Percentiles rank a stretch among this genome's conserved stretches.
These are phyloP conservation scores for Cryptosula pallasiana DNA, from an alignment of 2,888 invertebrate genomes.

Conservation along the genomic window DNA sequence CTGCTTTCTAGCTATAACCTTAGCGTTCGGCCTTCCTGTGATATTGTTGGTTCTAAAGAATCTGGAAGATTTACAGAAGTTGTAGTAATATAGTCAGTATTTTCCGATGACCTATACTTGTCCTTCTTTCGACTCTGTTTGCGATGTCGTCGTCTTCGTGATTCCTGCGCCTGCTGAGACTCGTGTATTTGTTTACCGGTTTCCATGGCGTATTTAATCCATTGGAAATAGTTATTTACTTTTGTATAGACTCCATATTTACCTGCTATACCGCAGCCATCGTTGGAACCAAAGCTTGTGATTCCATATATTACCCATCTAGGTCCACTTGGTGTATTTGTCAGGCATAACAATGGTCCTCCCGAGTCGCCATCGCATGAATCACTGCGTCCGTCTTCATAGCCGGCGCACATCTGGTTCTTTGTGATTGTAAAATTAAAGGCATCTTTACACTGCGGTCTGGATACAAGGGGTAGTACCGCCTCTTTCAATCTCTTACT, in stretches of 20 bases:
- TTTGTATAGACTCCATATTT: constrained; percentile 90
- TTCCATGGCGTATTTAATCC: constrained; percentile 60
- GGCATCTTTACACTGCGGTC: constrained; percentile 70
- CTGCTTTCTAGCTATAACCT: too few species aligned
- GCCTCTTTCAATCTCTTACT: constrained; percentile 68
- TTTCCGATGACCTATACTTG: not conserved
- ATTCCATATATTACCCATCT: constrained; percentile 70
- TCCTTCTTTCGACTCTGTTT: constrained; percentile 9
- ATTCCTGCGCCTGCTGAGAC: not conserved
- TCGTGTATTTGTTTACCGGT: not conserved
- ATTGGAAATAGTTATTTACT: constrained; percentile 79
- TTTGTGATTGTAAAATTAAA: constrained; percentile 79
- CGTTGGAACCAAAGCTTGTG: constrained; percentile 76
- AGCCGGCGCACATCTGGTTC: constrained; percentile 91
- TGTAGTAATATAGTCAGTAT: not conserved
- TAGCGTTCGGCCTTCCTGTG: too few species aligned
- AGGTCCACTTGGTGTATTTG: constrained; percentile 44
- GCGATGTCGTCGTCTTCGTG: not conserved
- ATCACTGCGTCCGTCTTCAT: constrained; percentile 70
- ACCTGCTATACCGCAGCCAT: constrained; percentile 84
- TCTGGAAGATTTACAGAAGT: not conserved
- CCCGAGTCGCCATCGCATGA: constrained; percentile 86
- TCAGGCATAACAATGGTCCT: constrained; percentile 58
- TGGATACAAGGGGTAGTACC: constrained; percentile 77
- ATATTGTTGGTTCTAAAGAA: not conserved